phyloP scores from a whole-genome alignment of 2,113 vertebrate genomes.

The Spilogale gracilis region DNA sequence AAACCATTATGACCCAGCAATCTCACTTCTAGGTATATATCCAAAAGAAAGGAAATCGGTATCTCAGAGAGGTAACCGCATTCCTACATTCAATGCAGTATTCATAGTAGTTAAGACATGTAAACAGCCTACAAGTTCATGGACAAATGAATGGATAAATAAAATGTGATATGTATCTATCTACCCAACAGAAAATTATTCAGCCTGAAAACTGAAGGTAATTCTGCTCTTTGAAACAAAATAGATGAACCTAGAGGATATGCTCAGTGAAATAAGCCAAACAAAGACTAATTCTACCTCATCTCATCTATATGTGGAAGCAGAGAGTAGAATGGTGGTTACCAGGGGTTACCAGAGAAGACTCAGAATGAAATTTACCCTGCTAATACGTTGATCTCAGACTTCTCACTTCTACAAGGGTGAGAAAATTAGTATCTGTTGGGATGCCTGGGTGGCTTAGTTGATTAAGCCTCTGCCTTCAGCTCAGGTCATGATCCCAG shows the following conservation, averaged over 20 bases:
- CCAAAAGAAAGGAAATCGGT: not conserved
- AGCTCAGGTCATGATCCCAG: too few species aligned
- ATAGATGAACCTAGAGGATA: not conserved
- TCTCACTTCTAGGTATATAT: not conserved
- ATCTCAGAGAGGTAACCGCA: not conserved
- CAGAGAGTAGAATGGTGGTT: not conserved
- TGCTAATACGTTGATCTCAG: not conserved
- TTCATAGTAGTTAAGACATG: not conserved
- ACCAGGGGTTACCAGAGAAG: too few species aligned
- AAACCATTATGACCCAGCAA: not conserved
- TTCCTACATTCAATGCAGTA: not conserved
- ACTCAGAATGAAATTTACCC: not conserved
- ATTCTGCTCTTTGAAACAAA: not conserved
- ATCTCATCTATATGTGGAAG: not conserved
- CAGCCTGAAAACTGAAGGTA: not conserved
- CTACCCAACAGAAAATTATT: not conserved
- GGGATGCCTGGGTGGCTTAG: too few species aligned
- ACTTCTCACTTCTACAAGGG: not conserved
- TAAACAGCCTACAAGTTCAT: not conserved
- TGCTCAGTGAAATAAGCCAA: not conserved
- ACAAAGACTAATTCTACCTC: not conserved
- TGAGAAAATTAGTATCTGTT: not conserved
- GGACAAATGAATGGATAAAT: not conserved
- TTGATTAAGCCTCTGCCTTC: too few species aligned
- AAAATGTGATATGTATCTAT: not conserved